These are phyloP conservation scores for Scleropages formosus DNA, from an alignment of 2,797 vertebrate genomes.

Conservation along the genomic window DNA sequence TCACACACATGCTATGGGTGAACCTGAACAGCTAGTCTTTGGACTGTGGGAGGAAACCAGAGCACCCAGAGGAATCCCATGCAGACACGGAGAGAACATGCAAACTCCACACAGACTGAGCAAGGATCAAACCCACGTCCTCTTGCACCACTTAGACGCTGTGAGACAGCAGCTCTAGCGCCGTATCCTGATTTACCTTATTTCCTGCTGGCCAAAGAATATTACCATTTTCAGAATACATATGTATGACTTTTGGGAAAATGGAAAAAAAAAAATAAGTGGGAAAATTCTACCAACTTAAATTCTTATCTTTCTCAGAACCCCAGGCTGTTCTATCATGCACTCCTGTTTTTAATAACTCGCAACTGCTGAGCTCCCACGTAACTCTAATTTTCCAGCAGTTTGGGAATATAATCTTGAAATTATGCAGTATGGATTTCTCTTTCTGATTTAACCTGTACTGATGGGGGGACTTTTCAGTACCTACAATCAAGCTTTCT, in stretches of 20 bases:
- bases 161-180: too few species aligned
- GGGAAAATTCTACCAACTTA: constrained; percentile 35
- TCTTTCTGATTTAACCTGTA: background rate
- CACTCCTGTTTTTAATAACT: constrained; percentile 42
- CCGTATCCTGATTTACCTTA: constrained; percentile 21
- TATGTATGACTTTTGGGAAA: constrained; percentile 27
- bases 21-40: too few species aligned
- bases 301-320: constrained; percentile 37
- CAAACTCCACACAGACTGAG: too few species aligned
- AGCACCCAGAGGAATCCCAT: too few species aligned
- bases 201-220: constrained; percentile 1
- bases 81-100: too few species aligned
- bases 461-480: constrained; percentile 6
- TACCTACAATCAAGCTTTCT: constrained; percentile 17
- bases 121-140: too few species aligned
- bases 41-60: too few species aligned
- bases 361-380: constrained; percentile 24
- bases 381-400: constrained; percentile 22
- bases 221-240: constrained; percentile 21
- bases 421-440: constrained; percentile 15
- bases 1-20: too few species aligned
- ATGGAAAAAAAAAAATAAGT: constrained; percentile 35
- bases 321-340: constrained; percentile 34
- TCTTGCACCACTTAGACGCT: too few species aligned
- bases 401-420: constrained; percentile 15